Percentiles rank a stretch among this genome's conserved stretches.
Evolutionary conservation across 2,113 vertebrate species (phyloP).

Genomic region (Ciconia stormi): DNA sequence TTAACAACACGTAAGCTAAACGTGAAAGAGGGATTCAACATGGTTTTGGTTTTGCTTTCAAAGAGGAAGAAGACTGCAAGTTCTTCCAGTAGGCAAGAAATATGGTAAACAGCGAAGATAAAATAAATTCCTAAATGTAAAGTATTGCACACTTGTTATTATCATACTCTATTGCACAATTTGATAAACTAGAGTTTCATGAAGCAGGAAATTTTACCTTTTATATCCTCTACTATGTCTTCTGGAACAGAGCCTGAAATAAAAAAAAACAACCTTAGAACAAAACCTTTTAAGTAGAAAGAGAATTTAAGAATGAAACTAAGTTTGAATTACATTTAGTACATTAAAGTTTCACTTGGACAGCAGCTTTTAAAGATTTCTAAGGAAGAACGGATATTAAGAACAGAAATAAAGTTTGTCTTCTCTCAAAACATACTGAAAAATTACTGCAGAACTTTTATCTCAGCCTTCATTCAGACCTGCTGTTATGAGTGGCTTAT

Average conservation of each 20-base stretch:
- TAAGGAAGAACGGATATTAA: neutral
- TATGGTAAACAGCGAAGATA: neutral
- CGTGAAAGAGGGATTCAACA: neutral
- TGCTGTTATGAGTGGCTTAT: neutral
- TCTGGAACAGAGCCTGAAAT: slow-evolving; percentile 88
- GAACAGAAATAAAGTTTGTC: neutral
- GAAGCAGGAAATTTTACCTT: slow-evolving; percentile 77
- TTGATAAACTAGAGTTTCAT: neutral
- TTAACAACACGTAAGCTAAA: neutral
- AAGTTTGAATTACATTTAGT: neutral
- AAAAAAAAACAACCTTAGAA: neutral
- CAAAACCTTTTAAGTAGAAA: neutral
- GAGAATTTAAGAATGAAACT: neutral
- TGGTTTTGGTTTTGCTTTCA: neutral
- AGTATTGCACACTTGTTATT: neutral
- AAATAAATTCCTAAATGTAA: neutral
- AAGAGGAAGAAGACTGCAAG: neutral
- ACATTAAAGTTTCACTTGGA: neutral
- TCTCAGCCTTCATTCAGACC: neutral
- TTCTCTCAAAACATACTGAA: neutral
- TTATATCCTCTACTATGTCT: slow-evolving; percentile 95
- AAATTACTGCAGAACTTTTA: neutral
- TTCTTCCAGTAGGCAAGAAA: neutral
- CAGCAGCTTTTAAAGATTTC: neutral
- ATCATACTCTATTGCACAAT: neutral